phyloP scores from a whole-genome alignment of 2,888 invertebrate genomes.

The Nemapogon koenigi region DNA sequence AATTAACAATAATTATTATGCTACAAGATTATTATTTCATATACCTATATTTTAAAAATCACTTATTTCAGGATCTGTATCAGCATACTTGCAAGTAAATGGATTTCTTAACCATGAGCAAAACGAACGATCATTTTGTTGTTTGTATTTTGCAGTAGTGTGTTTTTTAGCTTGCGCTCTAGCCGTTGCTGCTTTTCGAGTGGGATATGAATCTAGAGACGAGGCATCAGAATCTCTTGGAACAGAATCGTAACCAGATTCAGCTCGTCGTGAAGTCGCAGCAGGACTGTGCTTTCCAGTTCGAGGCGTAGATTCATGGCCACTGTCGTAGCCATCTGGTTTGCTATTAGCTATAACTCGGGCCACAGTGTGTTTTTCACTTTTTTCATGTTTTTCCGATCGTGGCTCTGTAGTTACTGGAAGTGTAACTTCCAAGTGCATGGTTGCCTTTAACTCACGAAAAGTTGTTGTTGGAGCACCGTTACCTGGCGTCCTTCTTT shows the following conservation, averaged over 20 bases:
- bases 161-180: slow-evolving; percentile 60
- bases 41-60: slow-evolving; percentile 49
- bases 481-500: slow-evolving; percentile 68
- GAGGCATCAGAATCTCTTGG: slow-evolving; percentile 89
- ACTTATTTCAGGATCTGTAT: slow-evolving; percentile 72
- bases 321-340: slow-evolving; percentile 82
- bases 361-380: slow-evolving; percentile 68
- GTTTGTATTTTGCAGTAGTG: slow-evolving; percentile 69
- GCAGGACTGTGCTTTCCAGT: slow-evolving; percentile 83
- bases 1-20: slow-evolving; percentile 1
- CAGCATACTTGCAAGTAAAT: slow-evolving; percentile 79
- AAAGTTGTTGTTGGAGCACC: slow-evolving; percentile 69
- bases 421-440: slow-evolving; percentile 56
- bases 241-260: slow-evolving; percentile 92
- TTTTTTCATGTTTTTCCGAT: slow-evolving; percentile 67
- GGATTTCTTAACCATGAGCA: slow-evolving; percentile 80
- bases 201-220: slow-evolving; percentile 76
- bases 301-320: slow-evolving; percentile 82
- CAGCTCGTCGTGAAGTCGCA: slow-evolving; percentile 80
- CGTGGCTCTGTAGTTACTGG: slow-evolving; percentile 66
- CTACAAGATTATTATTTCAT: neutral
- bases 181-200: slow-evolving; percentile 52
- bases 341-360: slow-evolving; percentile 70
- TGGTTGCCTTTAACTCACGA: slow-evolving; percentile 59
- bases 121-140: slow-evolving; percentile 74